Evolutionary conservation across 2,888 invertebrate genomes (phyloP).

Genomic region (Acronicta psi): DNA sequence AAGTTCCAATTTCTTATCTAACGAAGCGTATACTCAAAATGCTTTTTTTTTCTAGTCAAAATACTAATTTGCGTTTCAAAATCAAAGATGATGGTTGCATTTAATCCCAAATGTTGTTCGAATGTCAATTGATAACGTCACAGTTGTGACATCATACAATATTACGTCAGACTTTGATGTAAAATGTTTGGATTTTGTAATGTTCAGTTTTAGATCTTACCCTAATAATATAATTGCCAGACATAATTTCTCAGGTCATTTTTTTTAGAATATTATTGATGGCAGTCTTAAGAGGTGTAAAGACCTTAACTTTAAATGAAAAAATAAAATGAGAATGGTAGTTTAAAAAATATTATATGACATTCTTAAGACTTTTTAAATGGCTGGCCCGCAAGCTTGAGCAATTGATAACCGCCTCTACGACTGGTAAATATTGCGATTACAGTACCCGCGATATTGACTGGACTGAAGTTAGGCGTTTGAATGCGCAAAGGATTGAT

Average conservation of each 20-base stretch:
- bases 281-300: no score
- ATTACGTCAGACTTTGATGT: background rate
- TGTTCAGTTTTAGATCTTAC: conserved; percentile 24
- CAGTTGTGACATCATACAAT: background rate
- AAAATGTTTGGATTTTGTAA: conserved; percentile 13
- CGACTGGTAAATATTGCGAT: background rate
- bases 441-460: no score
- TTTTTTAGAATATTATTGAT: conserved; percentile 17
- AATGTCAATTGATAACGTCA: conserved; percentile 21
- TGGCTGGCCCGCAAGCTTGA: conserved; percentile 1
- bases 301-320: no score
- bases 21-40: conserved; percentile 54
- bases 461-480: no score
- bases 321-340: no score
- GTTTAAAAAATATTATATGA: conserved; percentile 14
- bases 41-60: conserved; percentile 68
- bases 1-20: conserved; percentile 19
- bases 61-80: conserved; percentile 52
- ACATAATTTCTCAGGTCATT: conserved; percentile 6
- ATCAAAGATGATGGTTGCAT: conserved; percentile 57
- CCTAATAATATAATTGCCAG: conserved; percentile 4
- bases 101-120: conserved; percentile 43
- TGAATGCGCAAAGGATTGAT: no score
- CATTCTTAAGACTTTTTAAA: conserved; percentile 15
- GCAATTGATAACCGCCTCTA: background rate